Base-by-base conservation (phyloP, 1,140 invertebrate species). In the Micrasema longulum region DNA sequence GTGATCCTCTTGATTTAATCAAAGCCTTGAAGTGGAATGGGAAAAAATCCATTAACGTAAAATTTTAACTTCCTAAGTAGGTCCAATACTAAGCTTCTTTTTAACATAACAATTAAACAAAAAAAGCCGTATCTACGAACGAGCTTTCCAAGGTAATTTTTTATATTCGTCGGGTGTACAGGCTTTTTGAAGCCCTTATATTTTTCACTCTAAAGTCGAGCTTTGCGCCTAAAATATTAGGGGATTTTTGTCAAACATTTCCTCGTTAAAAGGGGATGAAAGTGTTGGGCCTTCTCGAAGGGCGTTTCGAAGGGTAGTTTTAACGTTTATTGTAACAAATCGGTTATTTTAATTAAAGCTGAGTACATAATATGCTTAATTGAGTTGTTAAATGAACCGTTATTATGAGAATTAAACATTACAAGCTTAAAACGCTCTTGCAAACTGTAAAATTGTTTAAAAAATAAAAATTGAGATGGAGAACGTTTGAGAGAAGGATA, bases 91-190 rank as follows among this genome's bases (percentile, higher is more conserved):
- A 55, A 55, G 52, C 52, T 14, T 35, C 52, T 22, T 55, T 60
- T 60, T 38, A 60, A 60, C 55, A 60, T 60, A 60, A 60, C 35
- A 60, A 60, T 60, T 60, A 60, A 38, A 38, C 55, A 38, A 35
- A 38, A 60, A 60, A 38, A 16, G 14, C 55, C 16, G 22, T 38
- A 60, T 14, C 31, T 31, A 20, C 38, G 18, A 60, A 35, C 36
- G 16, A 38, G 31, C 36, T 60, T 60, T 60, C 18, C n/a, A 14
- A 18, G 55, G 14, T 20, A 11, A 60, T 60, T 60, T 60, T 60
- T 60, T 60, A 60, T 7, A 20, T 22, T 11, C 35, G 31, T 20
- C 31, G 55, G 50, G 31, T 38, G 55, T 31, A 60, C 55, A 60
- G 55, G 35, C 16, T 18, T 38, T 26, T 60, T 38, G 31, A 60